A percentile compares a stretch with the other conserved stretches of the same genome.
These are phyloP conservation scores for Ichneumoninae sp. DNA, from an alignment of 2,888 invertebrate species.

Conservation along the genomic window DNA sequence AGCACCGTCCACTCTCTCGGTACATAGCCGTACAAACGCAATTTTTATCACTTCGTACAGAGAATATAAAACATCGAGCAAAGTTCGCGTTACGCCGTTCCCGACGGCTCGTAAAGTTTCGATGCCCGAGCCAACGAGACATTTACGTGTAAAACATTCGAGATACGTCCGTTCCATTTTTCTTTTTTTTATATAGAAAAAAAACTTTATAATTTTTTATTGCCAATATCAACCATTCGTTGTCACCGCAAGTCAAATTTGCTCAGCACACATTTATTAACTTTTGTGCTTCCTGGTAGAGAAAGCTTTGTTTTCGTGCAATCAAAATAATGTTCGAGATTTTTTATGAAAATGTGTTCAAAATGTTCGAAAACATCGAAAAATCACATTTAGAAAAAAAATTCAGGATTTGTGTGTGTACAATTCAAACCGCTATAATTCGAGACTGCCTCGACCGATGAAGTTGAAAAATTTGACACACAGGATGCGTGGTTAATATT, in stretches of 20 bases:
- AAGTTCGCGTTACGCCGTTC: constrained; percentile 20
- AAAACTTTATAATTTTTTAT: not conserved
- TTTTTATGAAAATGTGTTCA: too few relatives aligned
- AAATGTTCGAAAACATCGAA: too few relatives aligned
- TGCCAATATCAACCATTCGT: not conserved
- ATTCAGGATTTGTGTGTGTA: too few relatives aligned
- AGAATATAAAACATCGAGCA: constrained; percentile 13
- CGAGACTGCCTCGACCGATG: too few relatives aligned
- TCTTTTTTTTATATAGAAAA: not conserved
- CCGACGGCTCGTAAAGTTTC: constrained; percentile 11
- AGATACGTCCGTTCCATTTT: not conserved
- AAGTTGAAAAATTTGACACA: too few relatives aligned
- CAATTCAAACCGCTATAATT: too few relatives aligned
- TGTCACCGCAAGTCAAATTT: not conserved
- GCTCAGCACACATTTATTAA: not conserved
- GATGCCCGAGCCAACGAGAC: not conserved
- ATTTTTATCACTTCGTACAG: constrained; percentile 28
- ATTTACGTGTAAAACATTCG: not conserved
- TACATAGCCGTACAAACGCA: constrained; percentile 1
- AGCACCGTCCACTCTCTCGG: constrained; percentile 15
- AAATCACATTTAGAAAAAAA: too few relatives aligned
- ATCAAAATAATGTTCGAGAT: too few relatives aligned
- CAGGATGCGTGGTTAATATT: too few relatives aligned
- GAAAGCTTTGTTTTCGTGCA: too few relatives aligned
- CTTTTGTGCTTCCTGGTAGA: not conserved